Percentiles rank a stretch among this genome's conserved stretches.
phyloP scores from a whole-genome alignment of 2,113 vertebrate species.

The Hiodon tergisus region DNA sequence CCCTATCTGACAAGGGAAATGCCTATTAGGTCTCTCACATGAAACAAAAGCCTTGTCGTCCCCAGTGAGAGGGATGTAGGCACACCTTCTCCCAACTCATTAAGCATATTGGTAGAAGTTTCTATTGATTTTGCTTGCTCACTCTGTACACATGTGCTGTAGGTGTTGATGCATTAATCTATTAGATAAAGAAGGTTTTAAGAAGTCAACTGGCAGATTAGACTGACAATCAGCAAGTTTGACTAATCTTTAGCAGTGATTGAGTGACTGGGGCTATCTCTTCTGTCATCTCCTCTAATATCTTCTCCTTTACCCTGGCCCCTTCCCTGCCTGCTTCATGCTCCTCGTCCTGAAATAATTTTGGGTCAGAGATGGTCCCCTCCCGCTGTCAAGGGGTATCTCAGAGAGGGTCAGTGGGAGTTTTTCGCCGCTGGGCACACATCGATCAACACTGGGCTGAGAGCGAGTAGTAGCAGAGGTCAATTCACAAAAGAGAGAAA shows the following conservation, averaged over 20 bases:
- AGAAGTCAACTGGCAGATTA: too few relatives aligned
- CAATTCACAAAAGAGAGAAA: conserved; percentile 22
- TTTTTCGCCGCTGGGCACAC: too few relatives aligned
- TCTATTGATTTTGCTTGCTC: too few relatives aligned
- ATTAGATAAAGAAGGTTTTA: not conserved
- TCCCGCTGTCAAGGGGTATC: too few relatives aligned
- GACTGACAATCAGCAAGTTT: not conserved
- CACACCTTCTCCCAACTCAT: too few relatives aligned
- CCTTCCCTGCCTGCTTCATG: conserved; percentile 36
- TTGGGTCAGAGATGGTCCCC: conserved; percentile 32
- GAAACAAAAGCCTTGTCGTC: conserved; percentile 38
- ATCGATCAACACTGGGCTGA: not conserved
- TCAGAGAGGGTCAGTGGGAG: too few relatives aligned
- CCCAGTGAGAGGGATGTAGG: conserved; percentile 8
- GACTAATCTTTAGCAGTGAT: not conserved
- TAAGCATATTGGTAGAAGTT: too few relatives aligned
- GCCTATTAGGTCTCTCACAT: conserved; percentile 29
- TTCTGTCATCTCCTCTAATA: not conserved
- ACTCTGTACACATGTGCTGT: not conserved
- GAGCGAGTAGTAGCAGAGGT: not conserved
- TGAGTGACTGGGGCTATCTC: not conserved
- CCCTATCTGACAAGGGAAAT: conserved; percentile 16
- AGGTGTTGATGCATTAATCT: not conserved
- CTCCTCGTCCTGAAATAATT: conserved; percentile 48
- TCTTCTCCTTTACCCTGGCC: not conserved